These are phyloP conservation scores for Pachypanchax playfairii DNA, from an alignment of 2,113 vertebrate species.

Conservation along the genomic window DNA sequence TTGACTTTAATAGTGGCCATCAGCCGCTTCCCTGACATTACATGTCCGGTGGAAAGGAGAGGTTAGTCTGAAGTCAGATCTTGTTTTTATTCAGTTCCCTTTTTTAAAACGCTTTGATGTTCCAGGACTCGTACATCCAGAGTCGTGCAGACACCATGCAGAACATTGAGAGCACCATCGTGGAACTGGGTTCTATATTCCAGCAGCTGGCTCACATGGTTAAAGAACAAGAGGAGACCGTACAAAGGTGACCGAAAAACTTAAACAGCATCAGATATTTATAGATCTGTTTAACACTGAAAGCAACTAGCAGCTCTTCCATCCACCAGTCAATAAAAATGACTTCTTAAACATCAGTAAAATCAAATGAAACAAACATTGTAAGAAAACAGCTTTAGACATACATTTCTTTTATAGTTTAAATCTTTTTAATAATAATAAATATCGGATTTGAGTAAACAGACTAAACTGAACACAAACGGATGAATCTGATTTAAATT, in stretches of 20 bases:
- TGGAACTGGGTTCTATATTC: conserved; percentile 92
- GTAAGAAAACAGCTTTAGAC: background rate
- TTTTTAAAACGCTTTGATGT: background rate
- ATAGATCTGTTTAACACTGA: background rate
- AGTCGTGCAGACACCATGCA: conserved; percentile 93
- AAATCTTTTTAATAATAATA: background rate
- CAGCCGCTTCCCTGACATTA: too few relatives aligned
- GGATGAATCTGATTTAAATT: too few relatives aligned
- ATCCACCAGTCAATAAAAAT: too few relatives aligned
- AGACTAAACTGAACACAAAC: too few relatives aligned
- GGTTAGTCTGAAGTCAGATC: background rate
- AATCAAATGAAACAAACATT: too few relatives aligned
- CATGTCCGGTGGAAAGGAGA: too few relatives aligned
- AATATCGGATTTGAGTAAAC: too few relatives aligned
- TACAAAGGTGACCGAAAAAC: conserved; percentile 83
- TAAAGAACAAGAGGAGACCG: conserved; percentile 92
- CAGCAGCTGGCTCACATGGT: conserved; percentile 95
- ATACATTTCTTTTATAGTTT: background rate
- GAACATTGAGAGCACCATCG: conserved; percentile 93
- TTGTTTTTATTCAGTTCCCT: background rate
- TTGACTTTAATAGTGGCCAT: too few relatives aligned
- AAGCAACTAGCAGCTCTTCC: too few relatives aligned
- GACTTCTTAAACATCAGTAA: too few relatives aligned
- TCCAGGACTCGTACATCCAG: conserved; percentile 91
- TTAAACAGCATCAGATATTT: background rate